Evolutionary conservation across 2,797 vertebrate species (phyloP).

Genomic region (Molossus molossus): DNA sequence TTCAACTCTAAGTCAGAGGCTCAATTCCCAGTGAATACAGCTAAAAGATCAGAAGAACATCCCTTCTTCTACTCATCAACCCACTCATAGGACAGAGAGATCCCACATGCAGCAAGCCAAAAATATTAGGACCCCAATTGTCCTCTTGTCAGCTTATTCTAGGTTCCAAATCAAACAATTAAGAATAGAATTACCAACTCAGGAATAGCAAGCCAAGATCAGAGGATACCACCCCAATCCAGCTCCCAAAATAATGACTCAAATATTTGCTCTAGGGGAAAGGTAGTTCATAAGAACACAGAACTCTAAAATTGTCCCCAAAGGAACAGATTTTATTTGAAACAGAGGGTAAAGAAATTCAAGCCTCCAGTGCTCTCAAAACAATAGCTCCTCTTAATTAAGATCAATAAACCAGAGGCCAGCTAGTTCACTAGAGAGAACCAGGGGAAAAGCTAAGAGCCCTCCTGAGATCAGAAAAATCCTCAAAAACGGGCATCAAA

Average conservation of each 20-base stretch:
- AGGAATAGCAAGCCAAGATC: neutral
- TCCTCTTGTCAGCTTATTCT: neutral
- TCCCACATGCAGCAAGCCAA: neutral
- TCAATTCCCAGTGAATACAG: neutral
- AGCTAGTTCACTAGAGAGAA: conserved; percentile 27
- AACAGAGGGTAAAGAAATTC: conserved; percentile 41
- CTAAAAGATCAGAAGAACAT: neutral
- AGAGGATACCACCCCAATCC: neutral
- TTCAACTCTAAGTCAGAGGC: neutral
- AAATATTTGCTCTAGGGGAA: neutral
- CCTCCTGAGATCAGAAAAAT: conserved; percentile 28
- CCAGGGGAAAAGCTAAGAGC: neutral
- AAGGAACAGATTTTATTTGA: conserved; percentile 44
- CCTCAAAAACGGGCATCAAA: conserved; percentile 8
- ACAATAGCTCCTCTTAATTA: conserved; percentile 43
- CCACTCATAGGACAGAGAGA: neutral
- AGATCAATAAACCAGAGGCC: conserved; percentile 47
- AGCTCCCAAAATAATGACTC: neutral
- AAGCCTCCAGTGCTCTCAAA: conserved; percentile 54
- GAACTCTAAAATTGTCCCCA: conserved; percentile 45
- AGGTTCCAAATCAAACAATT: neutral
- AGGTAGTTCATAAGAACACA: neutral
- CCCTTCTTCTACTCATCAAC: neutral
- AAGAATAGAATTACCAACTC: neutral
- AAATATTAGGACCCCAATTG: neutral